Evolutionary conservation across 2,797 vertebrate species (phyloP).

Genomic region (Tragelaphus eurycerus): DNA sequence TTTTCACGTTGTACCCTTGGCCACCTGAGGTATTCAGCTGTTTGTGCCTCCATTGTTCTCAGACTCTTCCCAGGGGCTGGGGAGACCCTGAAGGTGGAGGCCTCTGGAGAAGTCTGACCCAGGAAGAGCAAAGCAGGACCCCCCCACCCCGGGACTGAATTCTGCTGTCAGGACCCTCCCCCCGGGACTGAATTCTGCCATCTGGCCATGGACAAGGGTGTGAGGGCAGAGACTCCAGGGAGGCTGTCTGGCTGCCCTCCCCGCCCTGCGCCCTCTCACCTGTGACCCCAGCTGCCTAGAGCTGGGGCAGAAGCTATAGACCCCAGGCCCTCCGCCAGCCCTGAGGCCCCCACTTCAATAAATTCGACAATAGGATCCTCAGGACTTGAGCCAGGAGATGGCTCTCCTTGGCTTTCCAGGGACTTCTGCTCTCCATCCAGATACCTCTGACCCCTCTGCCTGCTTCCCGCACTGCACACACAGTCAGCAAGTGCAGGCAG

Average conservation of each 20-base stretch:
- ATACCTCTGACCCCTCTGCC: too few species aligned
- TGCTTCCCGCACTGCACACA: background rate
- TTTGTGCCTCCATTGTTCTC: background rate
- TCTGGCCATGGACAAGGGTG: background rate
- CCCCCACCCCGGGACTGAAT: background rate
- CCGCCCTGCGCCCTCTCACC: background rate
- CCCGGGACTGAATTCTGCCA: fast-evolving
- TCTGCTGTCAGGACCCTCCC: background rate
- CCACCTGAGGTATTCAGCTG: too few species aligned
- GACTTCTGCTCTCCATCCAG: too few species aligned
- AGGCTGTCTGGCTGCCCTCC: background rate
- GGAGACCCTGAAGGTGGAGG: background rate
- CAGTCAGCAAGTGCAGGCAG: background rate
- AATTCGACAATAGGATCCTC: background rate
- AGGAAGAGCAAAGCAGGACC: background rate
- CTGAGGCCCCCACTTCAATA: too few species aligned
- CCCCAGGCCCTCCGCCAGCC: background rate
- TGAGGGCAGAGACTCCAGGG: background rate
- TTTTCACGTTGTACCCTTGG: fast-evolving
- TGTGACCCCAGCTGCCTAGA: background rate
- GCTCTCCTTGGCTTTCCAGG: background rate
- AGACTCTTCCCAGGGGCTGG: background rate
- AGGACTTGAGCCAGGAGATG: background rate
- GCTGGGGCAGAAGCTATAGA: background rate
- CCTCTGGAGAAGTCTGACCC: background rate